Percentiles rank a stretch among this genome's conserved stretches.
Evolutionary conservation across 2,113 vertebrate genomes (phyloP).

Genomic region (Pagrus major): DNA sequence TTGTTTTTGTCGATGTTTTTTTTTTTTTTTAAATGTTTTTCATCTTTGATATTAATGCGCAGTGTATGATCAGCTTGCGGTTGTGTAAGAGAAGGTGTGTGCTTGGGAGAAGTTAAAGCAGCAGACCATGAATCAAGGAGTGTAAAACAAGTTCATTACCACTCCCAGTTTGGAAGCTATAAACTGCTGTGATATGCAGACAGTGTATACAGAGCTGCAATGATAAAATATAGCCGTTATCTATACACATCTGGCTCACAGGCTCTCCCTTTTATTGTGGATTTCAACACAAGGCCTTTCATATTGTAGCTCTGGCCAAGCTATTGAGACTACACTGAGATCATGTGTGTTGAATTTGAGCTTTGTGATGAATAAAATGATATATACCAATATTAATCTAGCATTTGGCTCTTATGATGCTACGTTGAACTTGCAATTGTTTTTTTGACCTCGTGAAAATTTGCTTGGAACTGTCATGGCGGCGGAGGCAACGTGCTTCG

Average conservation of each 20-base stretch:
- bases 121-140: constrained; percentile 29
- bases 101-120: neutral
- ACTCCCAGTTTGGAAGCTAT: constrained; percentile 23
- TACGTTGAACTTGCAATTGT: too few species aligned
- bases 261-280: constrained; percentile 16
- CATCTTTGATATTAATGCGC: constrained; percentile 1
- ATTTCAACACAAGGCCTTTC: constrained; percentile 29
- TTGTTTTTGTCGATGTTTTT: neutral
- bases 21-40: neutral
- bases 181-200: constrained; percentile 25
- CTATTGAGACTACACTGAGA: neutral
- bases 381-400: neutral
- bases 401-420: neutral
- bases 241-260: constrained; percentile 23
- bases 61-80: neutral
- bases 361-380: constrained; percentile 16
- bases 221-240: constrained; percentile 35
- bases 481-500: too few species aligned
- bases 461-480: too few species aligned
- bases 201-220: constrained; percentile 21
- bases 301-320: neutral
- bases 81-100: neutral
- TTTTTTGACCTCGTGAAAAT: too few species aligned
- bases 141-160: constrained; percentile 17
- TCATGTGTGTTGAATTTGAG: constrained; percentile 23